Evolutionary conservation across 2,113 vertebrate species (phyloP).

Genomic region (Seriola dumerili): DNA sequence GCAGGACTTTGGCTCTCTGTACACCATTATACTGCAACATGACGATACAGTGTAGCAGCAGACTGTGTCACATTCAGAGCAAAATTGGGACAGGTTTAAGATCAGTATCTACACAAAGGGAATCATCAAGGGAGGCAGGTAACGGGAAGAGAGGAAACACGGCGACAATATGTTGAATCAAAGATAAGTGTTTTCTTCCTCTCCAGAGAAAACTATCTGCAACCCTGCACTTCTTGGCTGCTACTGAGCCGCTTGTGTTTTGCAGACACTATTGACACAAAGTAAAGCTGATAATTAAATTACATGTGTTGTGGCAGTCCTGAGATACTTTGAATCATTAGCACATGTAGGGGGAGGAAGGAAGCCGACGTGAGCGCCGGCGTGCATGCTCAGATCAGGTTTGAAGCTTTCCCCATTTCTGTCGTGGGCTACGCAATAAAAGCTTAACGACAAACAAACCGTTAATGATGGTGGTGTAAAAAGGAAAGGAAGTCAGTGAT

Average conservation of each 20-base stretch:
- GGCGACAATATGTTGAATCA: slow-evolving; percentile 73
- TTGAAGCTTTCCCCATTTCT: slow-evolving; percentile 51
- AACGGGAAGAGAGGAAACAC: slow-evolving; percentile 56
- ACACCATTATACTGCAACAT: neutral
- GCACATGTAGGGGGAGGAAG: slow-evolving; percentile 77
- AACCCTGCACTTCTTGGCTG: slow-evolving; percentile 71
- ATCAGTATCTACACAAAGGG: slow-evolving; percentile 47
- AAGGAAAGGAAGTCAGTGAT: slow-evolving; percentile 50
- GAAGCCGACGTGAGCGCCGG: slow-evolving; percentile 36
- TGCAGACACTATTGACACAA: slow-evolving; percentile 82
- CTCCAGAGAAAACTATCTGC: slow-evolving; percentile 71
- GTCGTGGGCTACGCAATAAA: slow-evolving; percentile 60
- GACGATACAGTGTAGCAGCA: slow-evolving; percentile 7
- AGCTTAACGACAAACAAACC: slow-evolving; percentile 68
- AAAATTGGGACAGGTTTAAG: slow-evolving; percentile 22
- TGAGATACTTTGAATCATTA: slow-evolving; percentile 82
- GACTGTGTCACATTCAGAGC: slow-evolving; percentile 31
- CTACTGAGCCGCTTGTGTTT: slow-evolving; percentile 57
- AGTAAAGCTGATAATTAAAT: slow-evolving; percentile 86
- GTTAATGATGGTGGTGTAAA: slow-evolving; percentile 61
- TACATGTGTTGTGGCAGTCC: slow-evolving; percentile 82
- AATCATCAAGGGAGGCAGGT: slow-evolving; percentile 50
- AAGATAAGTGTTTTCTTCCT: slow-evolving; percentile 68
- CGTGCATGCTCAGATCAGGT: slow-evolving; percentile 40
- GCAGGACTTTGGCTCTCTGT: neutral